phyloP scores from a whole-genome alignment of 1,140 invertebrate genomes.

The Xylocopa sonorina region DNA sequence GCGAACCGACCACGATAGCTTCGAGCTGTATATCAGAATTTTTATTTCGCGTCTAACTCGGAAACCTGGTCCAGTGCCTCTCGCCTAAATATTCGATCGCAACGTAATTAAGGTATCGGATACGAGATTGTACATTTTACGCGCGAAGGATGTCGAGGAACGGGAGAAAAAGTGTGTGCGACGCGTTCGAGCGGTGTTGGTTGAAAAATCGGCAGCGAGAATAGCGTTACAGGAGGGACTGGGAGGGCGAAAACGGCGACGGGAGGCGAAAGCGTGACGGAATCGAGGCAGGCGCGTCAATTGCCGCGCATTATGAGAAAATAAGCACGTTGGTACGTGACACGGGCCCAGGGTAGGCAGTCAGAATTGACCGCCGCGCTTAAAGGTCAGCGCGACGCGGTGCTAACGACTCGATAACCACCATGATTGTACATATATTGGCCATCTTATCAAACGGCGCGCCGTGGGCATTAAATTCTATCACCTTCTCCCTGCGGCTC shows the following conservation, averaged over 20 bases:
- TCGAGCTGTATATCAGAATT: too few species aligned
- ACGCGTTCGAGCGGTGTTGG: neutral
- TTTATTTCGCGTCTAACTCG: too few species aligned
- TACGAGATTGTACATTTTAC: too few species aligned
- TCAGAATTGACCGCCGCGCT: conserved; percentile 66
- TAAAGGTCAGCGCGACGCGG: conserved; percentile 66
- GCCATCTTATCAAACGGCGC: conserved; percentile 67
- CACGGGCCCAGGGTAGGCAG: conserved; percentile 44
- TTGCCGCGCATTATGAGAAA: conserved; percentile 67
- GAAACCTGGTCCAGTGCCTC: too few species aligned
- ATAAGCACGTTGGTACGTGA: conserved; percentile 63
- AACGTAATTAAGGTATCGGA: too few species aligned
- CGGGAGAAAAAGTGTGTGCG: too few species aligned
- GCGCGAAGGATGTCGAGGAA: too few species aligned
- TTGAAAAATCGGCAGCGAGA: too few species aligned
- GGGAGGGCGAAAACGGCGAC: neutral
- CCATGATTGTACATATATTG: conserved; percentile 66
- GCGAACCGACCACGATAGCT: too few species aligned
- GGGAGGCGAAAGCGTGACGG: conserved; percentile 60
- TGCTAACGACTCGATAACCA: conserved; percentile 68
- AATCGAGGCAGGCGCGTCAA: conserved; percentile 65
- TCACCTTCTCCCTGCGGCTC: conserved; percentile 44
- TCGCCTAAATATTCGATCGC: too few species aligned
- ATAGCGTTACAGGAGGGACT: neutral
- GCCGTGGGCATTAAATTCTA: conserved; percentile 65